Percentiles rank a stretch among this genome's conserved stretches.
Conservation (phyloP, 1,140 invertebrate species). For the Euura saliciscinereae region DNA sequence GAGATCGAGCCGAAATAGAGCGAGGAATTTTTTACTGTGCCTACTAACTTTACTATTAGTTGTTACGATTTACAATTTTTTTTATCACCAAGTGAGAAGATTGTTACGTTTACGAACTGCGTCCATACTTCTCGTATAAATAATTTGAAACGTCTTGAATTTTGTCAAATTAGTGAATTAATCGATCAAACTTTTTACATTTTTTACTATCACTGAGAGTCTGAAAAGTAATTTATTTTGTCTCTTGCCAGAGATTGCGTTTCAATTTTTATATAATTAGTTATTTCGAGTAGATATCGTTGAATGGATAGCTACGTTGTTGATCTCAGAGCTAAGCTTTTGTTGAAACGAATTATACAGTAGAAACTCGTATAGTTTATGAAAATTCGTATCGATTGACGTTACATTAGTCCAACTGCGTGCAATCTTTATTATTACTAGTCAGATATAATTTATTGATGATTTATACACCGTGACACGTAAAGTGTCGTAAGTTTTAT, state of each 20-base stretch:
- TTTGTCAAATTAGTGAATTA: too few species aligned
- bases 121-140: constrained; percentile 44
- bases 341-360: not conserved
- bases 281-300: too few species aligned
- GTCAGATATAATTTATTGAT: not conserved
- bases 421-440: not conserved
- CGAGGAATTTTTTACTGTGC: constrained; percentile 47
- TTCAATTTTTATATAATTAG: too few species aligned
- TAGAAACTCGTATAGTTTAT: too few species aligned
- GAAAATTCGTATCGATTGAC: not conserved
- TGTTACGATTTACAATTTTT: constrained; percentile 50
- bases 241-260: too few species aligned
- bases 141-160: too few species aligned
- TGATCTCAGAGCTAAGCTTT: not conserved
- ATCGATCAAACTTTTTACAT: too few species aligned
- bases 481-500: not conserved
- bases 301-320: too few species aligned
- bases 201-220: too few species aligned
- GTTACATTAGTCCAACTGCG: not conserved
- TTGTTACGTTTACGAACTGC: constrained; percentile 43
- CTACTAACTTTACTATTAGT: constrained; percentile 42
- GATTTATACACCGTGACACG: not conserved
- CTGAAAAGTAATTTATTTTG: too few species aligned
- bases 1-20: constrained; percentile 55
- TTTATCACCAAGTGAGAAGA: constrained; percentile 49